A percentile compares a stretch with the other conserved stretches of the same genome.
These are phyloP conservation scores for Marronus borbonicus DNA, from an alignment of 2,888 invertebrate genomes.

Conservation along the genomic window DNA sequence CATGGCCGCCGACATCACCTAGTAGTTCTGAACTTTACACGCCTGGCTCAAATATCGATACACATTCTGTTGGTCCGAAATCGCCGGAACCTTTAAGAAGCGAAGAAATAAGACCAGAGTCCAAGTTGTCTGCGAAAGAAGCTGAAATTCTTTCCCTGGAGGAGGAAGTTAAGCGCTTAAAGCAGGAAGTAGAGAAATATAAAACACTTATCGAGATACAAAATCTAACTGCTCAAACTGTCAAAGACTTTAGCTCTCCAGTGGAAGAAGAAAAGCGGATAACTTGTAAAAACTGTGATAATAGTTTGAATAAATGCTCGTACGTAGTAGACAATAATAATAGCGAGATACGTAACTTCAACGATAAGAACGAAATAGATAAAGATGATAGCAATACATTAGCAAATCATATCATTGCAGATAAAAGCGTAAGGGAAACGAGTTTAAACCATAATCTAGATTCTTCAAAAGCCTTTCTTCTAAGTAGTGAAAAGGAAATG, in stretches of 20 bases:
- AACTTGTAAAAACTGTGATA: constrained; percentile 62
- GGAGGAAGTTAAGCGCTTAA: constrained; percentile 73
- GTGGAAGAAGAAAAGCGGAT: constrained; percentile 62
- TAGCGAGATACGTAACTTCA: constrained; percentile 48
- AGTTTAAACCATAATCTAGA: constrained; percentile 21
- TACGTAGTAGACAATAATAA: constrained; percentile 49
- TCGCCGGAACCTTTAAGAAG: constrained; percentile 57
- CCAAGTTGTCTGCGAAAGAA: constrained; percentile 63
- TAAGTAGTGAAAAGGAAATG: constrained; percentile 6
- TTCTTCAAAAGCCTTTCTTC: background rate
- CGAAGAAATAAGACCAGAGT: constrained; percentile 52
- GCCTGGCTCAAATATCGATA: constrained; percentile 58
- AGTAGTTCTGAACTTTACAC: constrained; percentile 57
- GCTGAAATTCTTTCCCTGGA: constrained; percentile 66
- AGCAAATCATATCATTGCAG: constrained; percentile 19
- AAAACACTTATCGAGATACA: constrained; percentile 75
- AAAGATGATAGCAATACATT: constrained; percentile 22
- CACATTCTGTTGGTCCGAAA: constrained; percentile 58
- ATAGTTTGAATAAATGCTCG: constrained; percentile 55
- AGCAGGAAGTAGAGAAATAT: constrained; percentile 75
- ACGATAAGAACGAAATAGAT: constrained; percentile 27
- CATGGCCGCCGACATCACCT: constrained; percentile 80
- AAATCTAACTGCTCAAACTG: constrained; percentile 72
- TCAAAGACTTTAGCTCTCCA: constrained; percentile 72
- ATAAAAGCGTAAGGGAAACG: background rate